Evolutionary conservation across 2,888 invertebrate species (phyloP).

Genomic region (Piscicola geometra): DNA sequence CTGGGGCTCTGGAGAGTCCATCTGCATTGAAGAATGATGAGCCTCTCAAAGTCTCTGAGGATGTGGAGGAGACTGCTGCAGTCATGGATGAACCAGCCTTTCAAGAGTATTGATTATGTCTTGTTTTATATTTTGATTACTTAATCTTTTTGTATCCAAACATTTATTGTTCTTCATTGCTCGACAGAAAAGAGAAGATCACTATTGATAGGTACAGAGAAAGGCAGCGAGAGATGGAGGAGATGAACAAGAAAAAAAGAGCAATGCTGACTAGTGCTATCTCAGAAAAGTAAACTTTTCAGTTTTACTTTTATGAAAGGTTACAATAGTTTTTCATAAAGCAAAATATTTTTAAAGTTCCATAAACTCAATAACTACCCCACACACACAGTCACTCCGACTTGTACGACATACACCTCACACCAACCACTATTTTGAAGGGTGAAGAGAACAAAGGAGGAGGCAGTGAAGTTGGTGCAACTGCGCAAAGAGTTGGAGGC

Average conservation of each 20-base stretch:
- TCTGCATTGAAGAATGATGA: neutral
- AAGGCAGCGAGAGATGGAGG: conserved; percentile 71
- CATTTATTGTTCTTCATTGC: neutral
- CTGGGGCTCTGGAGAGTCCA: neutral
- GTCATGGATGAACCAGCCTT: neutral
- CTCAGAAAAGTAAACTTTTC: conserved; percentile 63
- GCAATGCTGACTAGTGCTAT: conserved; percentile 69
- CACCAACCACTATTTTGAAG: no score
- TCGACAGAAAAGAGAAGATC: conserved; percentile 33
- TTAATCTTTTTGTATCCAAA: no score
- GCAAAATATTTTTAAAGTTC: neutral
- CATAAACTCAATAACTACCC: no score
- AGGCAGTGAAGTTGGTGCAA: conserved; percentile 58
- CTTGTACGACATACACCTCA: no score
- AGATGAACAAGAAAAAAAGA: conserved; percentile 72
- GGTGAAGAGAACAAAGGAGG: conserved; percentile 70
- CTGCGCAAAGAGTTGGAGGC: conserved; percentile 58
- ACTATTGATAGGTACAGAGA: conserved; percentile 65
- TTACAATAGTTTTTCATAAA: neutral
- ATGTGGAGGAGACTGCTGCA: neutral
- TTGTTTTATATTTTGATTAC: neutral
- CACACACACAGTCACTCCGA: no score
- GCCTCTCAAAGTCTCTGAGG: neutral
- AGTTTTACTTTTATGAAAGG: neutral
- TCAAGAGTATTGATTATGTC: neutral